Percentiles rank a stretch among this genome's conserved stretches.
phyloP scores from a whole-genome alignment of 2,797 vertebrate species.

The Monodelphis domestica region DNA sequence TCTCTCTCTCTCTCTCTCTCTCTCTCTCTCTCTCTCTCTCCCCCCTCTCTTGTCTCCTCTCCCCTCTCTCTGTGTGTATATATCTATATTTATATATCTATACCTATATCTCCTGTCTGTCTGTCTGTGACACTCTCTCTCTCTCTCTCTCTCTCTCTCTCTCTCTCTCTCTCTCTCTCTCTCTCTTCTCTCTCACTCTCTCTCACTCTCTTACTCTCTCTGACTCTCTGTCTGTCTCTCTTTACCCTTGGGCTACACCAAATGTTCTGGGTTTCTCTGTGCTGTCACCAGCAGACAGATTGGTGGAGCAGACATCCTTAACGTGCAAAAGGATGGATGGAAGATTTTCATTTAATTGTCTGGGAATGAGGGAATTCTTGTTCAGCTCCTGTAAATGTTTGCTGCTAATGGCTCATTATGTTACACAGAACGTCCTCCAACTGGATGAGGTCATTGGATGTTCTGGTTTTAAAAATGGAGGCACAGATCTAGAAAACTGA shows the following conservation, averaged over 20 bases:
- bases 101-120: no score
- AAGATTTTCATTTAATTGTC: conserved; percentile 57
- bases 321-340: conserved; percentile 21
- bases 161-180: no score
- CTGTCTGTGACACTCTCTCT: no score
- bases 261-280: conserved; percentile 31
- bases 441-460: conserved; percentile 10
- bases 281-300: conserved; percentile 14
- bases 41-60: no score
- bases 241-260: conserved; percentile 12
- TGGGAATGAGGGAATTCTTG: conserved; percentile 4
- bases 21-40: no score
- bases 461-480: conserved; percentile 57
- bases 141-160: no score
- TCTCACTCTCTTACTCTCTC: neutral
- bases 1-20: neutral
- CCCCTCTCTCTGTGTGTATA: no score
- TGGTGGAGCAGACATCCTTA: conserved; percentile 28
- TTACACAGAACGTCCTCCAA: neutral
- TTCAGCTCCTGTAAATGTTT: neutral
- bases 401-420: neutral
- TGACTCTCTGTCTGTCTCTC: neutral
- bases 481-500: neutral
- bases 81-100: no score
- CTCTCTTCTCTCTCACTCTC: neutral